phyloP scores from a whole-genome alignment of 2,113 vertebrate species.

The Coptodon rendalli region DNA sequence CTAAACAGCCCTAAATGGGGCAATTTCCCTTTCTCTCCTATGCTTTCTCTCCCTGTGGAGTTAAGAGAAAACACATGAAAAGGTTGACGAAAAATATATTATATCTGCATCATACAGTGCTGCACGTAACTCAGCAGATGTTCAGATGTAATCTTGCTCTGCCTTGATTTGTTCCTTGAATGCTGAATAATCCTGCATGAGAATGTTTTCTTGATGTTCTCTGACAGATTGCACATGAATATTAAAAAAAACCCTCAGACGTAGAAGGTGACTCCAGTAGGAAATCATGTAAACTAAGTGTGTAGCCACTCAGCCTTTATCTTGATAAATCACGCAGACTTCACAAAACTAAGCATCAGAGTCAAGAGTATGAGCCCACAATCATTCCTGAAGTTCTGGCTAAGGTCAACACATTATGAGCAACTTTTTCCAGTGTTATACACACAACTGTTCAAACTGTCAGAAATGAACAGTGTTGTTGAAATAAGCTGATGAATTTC shows the following conservation, averaged over 20 bases:
- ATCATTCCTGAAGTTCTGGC: background rate
- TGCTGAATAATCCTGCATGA: background rate
- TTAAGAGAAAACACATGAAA: background rate
- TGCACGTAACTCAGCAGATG: background rate
- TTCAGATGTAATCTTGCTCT: background rate
- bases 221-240: background rate
- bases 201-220: background rate
- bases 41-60: background rate
- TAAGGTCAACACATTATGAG: background rate
- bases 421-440: background rate
- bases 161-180: background rate
- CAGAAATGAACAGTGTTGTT: background rate
- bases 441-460: background rate
- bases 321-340: slow-evolving; percentile 12
- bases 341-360: background rate
- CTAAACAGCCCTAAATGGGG: slow-evolving; percentile 35
- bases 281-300: background rate
- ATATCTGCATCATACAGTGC: background rate
- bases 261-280: background rate
- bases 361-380: background rate
- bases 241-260: background rate
- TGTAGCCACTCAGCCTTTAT: background rate
- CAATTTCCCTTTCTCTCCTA: slow-evolving; percentile 16
- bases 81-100: background rate
- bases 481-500: background rate